Percentiles rank a stretch among this genome's conserved stretches.
Evolutionary conservation across 2,113 vertebrate genomes (phyloP).

Genomic region (Propithecus coquereli): DNA sequence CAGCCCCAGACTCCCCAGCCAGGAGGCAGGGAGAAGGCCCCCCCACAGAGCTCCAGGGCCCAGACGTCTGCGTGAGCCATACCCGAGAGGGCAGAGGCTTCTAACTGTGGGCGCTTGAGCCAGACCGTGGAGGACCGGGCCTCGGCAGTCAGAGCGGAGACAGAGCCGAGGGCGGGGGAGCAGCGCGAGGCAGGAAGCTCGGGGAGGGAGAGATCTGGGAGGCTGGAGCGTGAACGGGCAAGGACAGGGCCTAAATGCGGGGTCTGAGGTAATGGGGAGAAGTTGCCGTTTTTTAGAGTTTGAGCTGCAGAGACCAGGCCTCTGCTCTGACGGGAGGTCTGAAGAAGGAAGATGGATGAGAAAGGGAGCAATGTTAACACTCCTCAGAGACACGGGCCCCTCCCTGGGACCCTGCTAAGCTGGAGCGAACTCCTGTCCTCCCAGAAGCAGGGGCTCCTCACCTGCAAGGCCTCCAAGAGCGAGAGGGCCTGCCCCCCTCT

Average conservation of each 20-base stretch:
- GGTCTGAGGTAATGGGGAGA: not conserved
- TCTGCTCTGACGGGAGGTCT: not conserved
- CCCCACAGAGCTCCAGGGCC: not conserved
- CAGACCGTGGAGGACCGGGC: not conserved
- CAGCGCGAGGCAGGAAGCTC: fast-evolving
- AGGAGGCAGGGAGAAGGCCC: not conserved
- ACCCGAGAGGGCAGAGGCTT: not conserved
- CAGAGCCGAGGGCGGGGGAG: fast-evolving
- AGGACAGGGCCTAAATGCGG: no score
- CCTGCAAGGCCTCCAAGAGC: not conserved
- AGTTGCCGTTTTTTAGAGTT: no score
- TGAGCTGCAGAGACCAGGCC: not conserved
- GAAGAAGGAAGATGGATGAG: not conserved
- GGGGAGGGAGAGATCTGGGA: not conserved
- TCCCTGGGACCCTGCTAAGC: not conserved
- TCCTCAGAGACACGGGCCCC: not conserved
- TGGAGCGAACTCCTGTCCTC: not conserved
- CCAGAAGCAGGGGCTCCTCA: not conserved
- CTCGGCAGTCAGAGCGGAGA: not conserved
- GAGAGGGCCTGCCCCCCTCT: no score
- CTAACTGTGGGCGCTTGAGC: not conserved
- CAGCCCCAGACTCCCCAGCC: not conserved
- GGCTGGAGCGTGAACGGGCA: fast-evolving
- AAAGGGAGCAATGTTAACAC: not conserved
- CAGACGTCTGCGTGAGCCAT: not conserved